phyloP scores from a whole-genome alignment of 2,888 invertebrate genomes.

The Aleiodes leptofemur region DNA sequence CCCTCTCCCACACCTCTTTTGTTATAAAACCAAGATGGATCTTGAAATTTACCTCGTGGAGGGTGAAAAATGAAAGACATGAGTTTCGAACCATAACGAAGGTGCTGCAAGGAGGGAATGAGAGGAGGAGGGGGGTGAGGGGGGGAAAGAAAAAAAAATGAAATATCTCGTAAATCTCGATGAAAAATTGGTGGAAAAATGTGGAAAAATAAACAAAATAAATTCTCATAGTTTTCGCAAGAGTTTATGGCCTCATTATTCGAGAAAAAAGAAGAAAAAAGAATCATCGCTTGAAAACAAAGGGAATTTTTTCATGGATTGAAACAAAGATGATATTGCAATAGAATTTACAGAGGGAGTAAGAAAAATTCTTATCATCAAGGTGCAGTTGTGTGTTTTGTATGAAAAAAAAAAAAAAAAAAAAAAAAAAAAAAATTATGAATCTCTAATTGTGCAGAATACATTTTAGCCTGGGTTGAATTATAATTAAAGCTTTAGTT shows the following conservation, averaged over 20 bases:
- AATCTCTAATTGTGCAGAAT: slow-evolving; percentile 17
- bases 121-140: too few relatives aligned
- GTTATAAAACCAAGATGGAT: slow-evolving; percentile 13
- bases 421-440: background rate
- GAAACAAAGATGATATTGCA: slow-evolving; percentile 18
- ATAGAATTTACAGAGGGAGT: background rate
- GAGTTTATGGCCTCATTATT: background rate
- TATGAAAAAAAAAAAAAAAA: too few relatives aligned
- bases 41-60: background rate
- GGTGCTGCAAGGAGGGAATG: too few relatives aligned
- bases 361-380: slow-evolving; percentile 46
- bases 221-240: slow-evolving; percentile 14
- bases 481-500: slow-evolving; percentile 18
- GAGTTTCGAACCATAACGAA: too few relatives aligned
- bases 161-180: too few relatives aligned
- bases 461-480: background rate
- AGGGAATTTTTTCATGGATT: slow-evolving; percentile 5
- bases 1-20: background rate
- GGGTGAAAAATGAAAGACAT: slow-evolving; percentile 12
- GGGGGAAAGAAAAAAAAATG: too few relatives aligned
- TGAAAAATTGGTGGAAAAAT: background rate
- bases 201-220: background rate
- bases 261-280: background rate
- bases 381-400: slow-evolving; percentile 43
- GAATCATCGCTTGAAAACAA: background rate